phyloP scores from a whole-genome alignment of 2,797 vertebrate genomes.

The Labroides dimidiatus region DNA sequence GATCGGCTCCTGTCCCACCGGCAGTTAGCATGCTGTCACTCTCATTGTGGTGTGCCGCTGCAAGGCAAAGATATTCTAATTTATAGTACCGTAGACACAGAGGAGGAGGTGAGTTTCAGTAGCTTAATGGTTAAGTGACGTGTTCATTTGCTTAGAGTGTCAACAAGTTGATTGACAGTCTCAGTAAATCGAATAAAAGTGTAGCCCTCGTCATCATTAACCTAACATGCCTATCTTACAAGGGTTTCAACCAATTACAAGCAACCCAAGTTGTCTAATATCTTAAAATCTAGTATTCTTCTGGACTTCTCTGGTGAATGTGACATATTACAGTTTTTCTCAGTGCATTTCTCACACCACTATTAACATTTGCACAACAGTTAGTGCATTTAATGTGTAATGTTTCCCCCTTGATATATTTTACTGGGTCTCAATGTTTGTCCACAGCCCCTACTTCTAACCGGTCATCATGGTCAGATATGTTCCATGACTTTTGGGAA shows the following conservation, averaged over 20 bases:
- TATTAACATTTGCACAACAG: no score
- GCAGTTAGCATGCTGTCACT: constrained; percentile 77
- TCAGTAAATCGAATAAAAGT: no score
- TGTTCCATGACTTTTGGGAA: constrained; percentile 80
- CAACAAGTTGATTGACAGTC: background rate
- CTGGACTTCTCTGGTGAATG: no score
- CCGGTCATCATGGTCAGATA: constrained; percentile 79
- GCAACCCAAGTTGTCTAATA: no score
- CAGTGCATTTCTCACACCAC: no score
- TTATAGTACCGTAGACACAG: constrained; percentile 57
- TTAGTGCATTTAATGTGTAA: no score
- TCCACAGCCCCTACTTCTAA: constrained; percentile 74
- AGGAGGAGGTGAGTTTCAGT: constrained; percentile 56
- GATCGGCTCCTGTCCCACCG: constrained; percentile 60
- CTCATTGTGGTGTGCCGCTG: constrained; percentile 65
- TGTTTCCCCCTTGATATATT: background rate
- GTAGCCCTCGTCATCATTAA: no score
- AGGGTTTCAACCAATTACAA: no score
- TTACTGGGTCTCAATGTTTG: constrained; percentile 11
- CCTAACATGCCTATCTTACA: no score
- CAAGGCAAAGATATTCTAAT: constrained; percentile 71
- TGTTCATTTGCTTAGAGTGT: background rate
- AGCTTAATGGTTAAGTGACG: no score
- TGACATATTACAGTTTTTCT: no score
- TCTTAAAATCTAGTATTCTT: no score